Evolutionary conservation across 2,888 invertebrate species (phyloP), one percentile per base, ranked within the genome.

Genomic region (Seira musarum): DNA sequence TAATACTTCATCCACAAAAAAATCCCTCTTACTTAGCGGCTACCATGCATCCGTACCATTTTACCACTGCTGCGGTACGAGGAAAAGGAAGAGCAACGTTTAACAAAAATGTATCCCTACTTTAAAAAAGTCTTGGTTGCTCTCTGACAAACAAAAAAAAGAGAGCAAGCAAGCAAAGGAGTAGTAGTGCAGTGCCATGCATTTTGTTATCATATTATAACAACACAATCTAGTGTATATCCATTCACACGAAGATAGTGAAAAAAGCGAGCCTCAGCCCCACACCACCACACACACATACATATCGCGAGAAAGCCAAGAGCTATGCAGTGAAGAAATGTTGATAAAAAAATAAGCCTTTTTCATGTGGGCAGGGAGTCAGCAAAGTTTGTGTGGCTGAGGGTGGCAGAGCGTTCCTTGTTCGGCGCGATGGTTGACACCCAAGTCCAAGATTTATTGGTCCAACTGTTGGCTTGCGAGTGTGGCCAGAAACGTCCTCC

Each of bases 381-480:
- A 73, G 75, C 65, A 64, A 76, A 73, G 79, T 78, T 76, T 80
- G 82, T 85, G 85, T 85, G 85, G 85, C 82, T 84, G 85, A 85
- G 85, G 86, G 85, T 86, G 86, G 86, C 83, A 85, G 85, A 86
- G 82, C 86, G 85, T 85, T 86, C 86, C 83, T 82, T 82, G 83
- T 82, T 83, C 81, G 85, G 85, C 85, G 85, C 85, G 83, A 86
- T 85, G 85, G 86, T 86, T 84, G 85, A 86, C 85, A 86, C 86
- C 86, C 86, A 85, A 84, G 84, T 83, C 85, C 84, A 84, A 85
- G 86, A 86, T 85, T 86, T 86, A 86, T 86, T 86, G 86, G 86
- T 84, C 84, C 83, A 84, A 85, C 80, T 84, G 83, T 82, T 84
- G 83, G 83, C 82, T 75, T 81, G 46, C 81, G 84, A 84, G 85